Evolutionary conservation across 2,888 invertebrate genomes (phyloP), one percentile per base, ranked within the genome.

Genomic region (Bugula neritina): DNA sequence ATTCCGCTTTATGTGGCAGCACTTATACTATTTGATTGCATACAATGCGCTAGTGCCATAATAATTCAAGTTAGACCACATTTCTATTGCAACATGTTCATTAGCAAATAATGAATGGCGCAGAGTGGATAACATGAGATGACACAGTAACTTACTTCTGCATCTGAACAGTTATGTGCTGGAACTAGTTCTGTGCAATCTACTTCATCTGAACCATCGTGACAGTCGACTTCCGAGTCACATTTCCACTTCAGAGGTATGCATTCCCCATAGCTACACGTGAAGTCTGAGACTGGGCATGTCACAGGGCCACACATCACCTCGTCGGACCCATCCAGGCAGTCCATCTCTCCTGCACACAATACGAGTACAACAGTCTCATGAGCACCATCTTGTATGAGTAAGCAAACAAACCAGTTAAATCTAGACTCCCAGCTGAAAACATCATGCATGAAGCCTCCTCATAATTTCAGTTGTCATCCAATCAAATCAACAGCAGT

Each of bases 171-270:
- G 17, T 5, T 43, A 5, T 5, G 43, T 43, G 43, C 10, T 43
- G 5, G 5, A 5, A 17, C 23, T 3, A n/a, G 3, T 3, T 10
- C n/a, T 13, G 74, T 74, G 69, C 80, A 80, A 0, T 72, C 63
- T 5, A 74, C 73, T 73, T 82, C 81, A 74, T 82, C 82, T 0
- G 92, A 91, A 54, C 92, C 92, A 81, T 97, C 97, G 0, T 90
- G 89, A 85, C 98, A 98, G 85, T 98, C 97, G 75, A 90, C 78
- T 58, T 80, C 79, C 21, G 79, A 77, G 71, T 82, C 82, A 79
- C 82, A 96, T 72, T 92, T 90, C 96, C 96, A 96, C 1, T 91
- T 89, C 71, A 89, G 88, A 0, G 95, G 96, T 79, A 98, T 94
- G 85, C 98, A 98, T 77, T 93, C 92, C 1, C 91, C 91, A 0